Percentiles rank a stretch among this genome's conserved stretches.
Conservation (phyloP, 2,113 vertebrate genomes). For the Oncorhynchus tshawytscha region DNA sequence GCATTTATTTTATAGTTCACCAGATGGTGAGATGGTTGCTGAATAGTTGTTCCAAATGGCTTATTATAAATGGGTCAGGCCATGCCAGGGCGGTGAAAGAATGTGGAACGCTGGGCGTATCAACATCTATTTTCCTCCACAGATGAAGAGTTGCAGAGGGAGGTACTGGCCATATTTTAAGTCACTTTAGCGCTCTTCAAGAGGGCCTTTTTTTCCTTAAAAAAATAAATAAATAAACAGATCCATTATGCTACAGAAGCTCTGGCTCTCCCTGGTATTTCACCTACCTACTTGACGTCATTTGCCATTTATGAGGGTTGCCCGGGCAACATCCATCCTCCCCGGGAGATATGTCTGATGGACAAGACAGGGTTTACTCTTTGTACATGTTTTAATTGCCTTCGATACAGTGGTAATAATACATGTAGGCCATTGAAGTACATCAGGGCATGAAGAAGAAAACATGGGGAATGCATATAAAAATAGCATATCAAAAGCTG, state of each 20-base stretch:
- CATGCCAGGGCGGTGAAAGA: slow-evolving; percentile 33
- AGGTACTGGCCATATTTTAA: slow-evolving; percentile 62
- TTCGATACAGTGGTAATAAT: slow-evolving; percentile 58
- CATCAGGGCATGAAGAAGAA: slow-evolving; percentile 22
- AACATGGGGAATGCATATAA: slow-evolving; percentile 19
- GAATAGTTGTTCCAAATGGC: background rate
- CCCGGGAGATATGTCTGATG: slow-evolving; percentile 80
- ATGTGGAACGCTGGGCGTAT: slow-evolving; percentile 45
- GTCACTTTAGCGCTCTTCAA: slow-evolving; percentile 70
- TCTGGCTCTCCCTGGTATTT: slow-evolving; percentile 79
- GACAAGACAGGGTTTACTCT: slow-evolving; percentile 79
- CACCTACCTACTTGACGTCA: slow-evolving; percentile 90
- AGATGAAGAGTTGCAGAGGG: slow-evolving; percentile 5
- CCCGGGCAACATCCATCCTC: slow-evolving; percentile 87
- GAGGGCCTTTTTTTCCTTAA: slow-evolving; percentile 50
- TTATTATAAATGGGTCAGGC: slow-evolving; percentile 9
- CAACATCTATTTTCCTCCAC: slow-evolving; percentile 46
- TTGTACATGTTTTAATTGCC: slow-evolving; percentile 68
- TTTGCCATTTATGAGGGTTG: slow-evolving; percentile 88
- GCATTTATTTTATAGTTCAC: background rate
- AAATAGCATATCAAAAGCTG: slow-evolving; percentile 34
- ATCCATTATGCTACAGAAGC: slow-evolving; percentile 82
- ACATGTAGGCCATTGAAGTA: slow-evolving; percentile 27
- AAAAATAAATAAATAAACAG: slow-evolving; percentile 55
- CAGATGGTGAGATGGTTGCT: background rate